Percentiles rank a stretch among this genome's conserved stretches.
These are phyloP conservation scores for Hydriomena furcata DNA, from an alignment of 2,888 invertebrate genomes.

Conservation along the genomic window DNA sequence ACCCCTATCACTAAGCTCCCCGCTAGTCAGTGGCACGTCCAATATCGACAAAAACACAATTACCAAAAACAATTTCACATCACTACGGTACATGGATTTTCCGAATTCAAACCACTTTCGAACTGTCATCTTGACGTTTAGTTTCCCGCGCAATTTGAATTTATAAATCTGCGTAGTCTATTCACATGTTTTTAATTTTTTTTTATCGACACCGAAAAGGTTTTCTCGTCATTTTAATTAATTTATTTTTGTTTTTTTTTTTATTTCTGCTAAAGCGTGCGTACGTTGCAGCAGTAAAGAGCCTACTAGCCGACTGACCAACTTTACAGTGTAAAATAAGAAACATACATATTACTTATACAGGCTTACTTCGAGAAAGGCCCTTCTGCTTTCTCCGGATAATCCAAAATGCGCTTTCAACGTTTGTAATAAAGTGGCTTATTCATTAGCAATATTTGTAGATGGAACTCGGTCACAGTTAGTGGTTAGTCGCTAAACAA, in stretches of 20 bases:
- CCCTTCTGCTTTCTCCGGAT: constrained; percentile 44
- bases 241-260: constrained; percentile 34
- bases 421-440: constrained; percentile 21
- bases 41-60: constrained; percentile 64
- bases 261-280: constrained; percentile 52
- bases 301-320: constrained; percentile 83
- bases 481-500: constrained; percentile 73
- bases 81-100: constrained; percentile 59
- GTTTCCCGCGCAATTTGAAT: constrained; percentile 57
- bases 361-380: constrained; percentile 51
- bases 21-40: constrained; percentile 62
- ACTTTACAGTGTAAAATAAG: constrained; percentile 80
- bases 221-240: constrained; percentile 64
- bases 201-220: constrained; percentile 53
- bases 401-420: constrained; percentile 33
- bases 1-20: constrained; percentile 66
- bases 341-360: constrained; percentile 76
- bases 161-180: constrained; percentile 31
- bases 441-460: constrained; percentile 13
- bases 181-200: constrained; percentile 60
- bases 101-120: constrained; percentile 65
- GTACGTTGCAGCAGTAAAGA: constrained; percentile 52
- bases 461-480: constrained; percentile 59
- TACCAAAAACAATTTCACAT: constrained; percentile 69
- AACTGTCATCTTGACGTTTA: constrained; percentile 73